Conservation (phyloP, 2,113 vertebrate genomes). For the Diadophis punctatus region DNA sequence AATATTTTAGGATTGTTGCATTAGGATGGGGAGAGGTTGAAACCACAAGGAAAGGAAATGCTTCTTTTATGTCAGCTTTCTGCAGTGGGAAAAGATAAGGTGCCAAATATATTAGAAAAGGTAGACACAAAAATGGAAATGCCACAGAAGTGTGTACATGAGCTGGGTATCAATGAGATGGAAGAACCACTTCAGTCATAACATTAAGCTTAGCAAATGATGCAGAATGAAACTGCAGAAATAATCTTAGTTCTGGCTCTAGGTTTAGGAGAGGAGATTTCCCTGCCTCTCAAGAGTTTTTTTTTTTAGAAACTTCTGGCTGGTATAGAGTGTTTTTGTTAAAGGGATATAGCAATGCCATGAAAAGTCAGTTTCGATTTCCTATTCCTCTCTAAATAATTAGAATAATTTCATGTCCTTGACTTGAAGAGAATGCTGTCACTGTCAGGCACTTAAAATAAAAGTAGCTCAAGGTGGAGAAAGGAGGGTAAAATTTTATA, state of each 20-base stretch:
- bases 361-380: not conserved
- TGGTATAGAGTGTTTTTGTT: not conserved
- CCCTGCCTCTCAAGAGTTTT: no score
- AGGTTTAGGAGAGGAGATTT: not conserved
- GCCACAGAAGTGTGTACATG: not conserved
- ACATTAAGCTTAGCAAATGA: constrained; percentile 10
- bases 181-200: not conserved
- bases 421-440: not conserved
- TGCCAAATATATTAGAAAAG: not conserved
- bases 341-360: not conserved
- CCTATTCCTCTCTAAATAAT: not conserved
- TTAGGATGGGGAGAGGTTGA: not conserved
- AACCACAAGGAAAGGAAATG: not conserved
- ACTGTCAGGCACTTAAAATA: not conserved
- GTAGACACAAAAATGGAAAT: not conserved
- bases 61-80: not conserved
- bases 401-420: not conserved
- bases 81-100: constrained; percentile 9
- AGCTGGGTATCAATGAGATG: constrained; percentile 12
- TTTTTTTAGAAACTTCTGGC: not conserved
- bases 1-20: not conserved
- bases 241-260: not conserved
- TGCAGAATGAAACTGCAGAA: not conserved
- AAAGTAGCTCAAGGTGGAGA: not conserved
- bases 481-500: not conserved